Evolutionary conservation across 2,888 invertebrate species (phyloP), one percentile per base, ranked within the genome.

Genomic region (Zaprionus lineosus): DNA sequence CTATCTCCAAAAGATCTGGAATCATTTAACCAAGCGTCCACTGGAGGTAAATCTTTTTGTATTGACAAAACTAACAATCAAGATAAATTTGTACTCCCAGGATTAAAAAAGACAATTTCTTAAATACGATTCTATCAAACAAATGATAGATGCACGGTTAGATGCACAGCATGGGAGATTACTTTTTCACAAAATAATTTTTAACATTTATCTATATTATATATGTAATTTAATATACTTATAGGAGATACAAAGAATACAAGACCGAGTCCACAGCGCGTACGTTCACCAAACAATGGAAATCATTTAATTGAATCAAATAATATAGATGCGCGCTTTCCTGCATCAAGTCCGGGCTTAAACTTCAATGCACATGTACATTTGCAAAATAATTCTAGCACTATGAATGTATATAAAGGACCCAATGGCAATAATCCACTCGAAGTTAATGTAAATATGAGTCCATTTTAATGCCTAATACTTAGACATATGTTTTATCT

Each of bases 1-100:
- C 88, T 92, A 59, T 93, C 93, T 12, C 93, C 93, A 19, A 92
- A 90, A 78, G 90, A 90, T 67, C 68, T 89, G 19, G 89, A 89
- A 9, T 29, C 75, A 2, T 84, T 78, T 31, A 74, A 58, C 15
- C 33, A 50, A 47, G 37, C 55, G 8, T 43, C 44, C 18, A 62
- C 9, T 58, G 11, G 52, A 18, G 56, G 75, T 68, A 60, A 58
- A 1, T 39, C 5, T 44, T 29, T 16, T 5, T 19, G 3, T 19
- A 19, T 5, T 19, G 5, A 19, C 19, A 5, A 5, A n/a, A n/a
- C n/a, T n/a, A n/a, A n/a, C n/a, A n/a, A n/a, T n/a, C n/a, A n/a
- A n/a, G n/a, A n/a, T n/a, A n/a, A n/a, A n/a, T n/a, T n/a, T n/a
- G n/a, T n/a, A n/a, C n/a, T n/a, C n/a, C n/a, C n/a, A n/a, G n/a